A percentile compares a stretch with the other conserved stretches of the same genome.
These are phyloP conservation scores for Nyctibius grandis DNA, from an alignment of 2,797 vertebrate genomes.

Conservation along the genomic window DNA sequence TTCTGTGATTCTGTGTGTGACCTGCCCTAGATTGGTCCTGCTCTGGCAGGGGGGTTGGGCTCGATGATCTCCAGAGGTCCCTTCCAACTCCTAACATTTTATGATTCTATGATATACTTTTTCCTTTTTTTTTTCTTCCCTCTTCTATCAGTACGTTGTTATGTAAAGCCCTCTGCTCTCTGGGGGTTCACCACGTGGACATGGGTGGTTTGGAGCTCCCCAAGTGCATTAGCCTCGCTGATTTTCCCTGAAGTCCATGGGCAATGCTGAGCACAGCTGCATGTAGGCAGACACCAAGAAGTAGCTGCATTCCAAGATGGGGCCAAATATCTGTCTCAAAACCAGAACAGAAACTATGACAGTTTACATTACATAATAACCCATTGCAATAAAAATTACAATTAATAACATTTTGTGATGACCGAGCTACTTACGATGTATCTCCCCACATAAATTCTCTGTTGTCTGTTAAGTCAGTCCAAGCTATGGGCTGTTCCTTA, in stretches of 20 bases:
- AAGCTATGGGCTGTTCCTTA: not conserved
- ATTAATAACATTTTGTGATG: not conserved
- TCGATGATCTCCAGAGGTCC: too few species aligned
- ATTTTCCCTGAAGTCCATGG: not conserved
- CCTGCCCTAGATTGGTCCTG: too few species aligned
- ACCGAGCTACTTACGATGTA: not conserved
- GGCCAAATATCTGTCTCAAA: not conserved
- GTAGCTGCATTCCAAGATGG: accelerated
- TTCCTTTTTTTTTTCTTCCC: not conserved
- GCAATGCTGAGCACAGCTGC: accelerated
- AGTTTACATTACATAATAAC: not conserved
- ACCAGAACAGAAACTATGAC: not conserved
- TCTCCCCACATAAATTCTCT: not conserved
- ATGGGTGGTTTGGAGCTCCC: not conserved
- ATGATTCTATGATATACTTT: too few species aligned
- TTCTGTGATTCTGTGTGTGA: too few species aligned
- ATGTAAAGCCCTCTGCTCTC: not conserved
- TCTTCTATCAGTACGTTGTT: not conserved
- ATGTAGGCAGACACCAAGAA: not conserved
- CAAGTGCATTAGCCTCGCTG: accelerated
- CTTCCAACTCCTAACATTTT: too few species aligned
- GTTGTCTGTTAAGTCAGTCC: not conserved
- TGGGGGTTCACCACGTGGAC: accelerated
- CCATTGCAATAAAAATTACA: not conserved
- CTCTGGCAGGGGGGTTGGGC: too few species aligned